These are phyloP conservation scores for Zoanthus gigantus DNA, from an alignment of 92 coral and sea anemone genomes.

Conservation along the genomic window DNA sequence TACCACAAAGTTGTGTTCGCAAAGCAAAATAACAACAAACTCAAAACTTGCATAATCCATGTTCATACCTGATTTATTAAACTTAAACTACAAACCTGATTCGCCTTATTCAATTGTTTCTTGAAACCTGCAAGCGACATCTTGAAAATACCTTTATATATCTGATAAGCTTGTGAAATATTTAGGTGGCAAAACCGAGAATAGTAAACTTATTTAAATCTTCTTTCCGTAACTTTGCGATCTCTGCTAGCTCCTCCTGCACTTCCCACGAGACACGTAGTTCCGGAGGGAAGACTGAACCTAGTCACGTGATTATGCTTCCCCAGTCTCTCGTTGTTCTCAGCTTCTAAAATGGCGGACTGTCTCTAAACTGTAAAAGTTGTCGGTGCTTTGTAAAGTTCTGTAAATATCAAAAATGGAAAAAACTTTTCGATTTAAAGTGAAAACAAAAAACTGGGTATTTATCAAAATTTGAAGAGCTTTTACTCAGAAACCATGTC, in stretches of 20 bases:
- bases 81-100: conserved; percentile 76
- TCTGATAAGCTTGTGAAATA: neutral
- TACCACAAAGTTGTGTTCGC: neutral
- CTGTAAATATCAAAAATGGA: neutral
- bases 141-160: conserved; percentile 34
- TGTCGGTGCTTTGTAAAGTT: neutral
- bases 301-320: conserved; percentile 39
- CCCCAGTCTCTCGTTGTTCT: conserved; percentile 13
- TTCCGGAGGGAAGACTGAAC: conserved; percentile 22
- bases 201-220: neutral
- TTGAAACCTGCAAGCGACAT: conserved; percentile 99
- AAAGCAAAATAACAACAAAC: conserved; percentile 22
- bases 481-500: conserved; percentile 17
- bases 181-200: neutral
- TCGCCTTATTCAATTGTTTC: conserved; percentile 97
- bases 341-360: conserved; percentile 44
- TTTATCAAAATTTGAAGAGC: neutral
- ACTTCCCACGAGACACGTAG: conserved; percentile 34
- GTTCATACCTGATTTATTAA: neutral
- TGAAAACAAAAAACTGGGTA: neutral
- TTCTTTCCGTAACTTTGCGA: neutral
- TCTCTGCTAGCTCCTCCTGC: neutral
- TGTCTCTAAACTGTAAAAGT: neutral
- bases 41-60: neutral
- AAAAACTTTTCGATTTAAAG: neutral